Conservation (phyloP, 2,113 vertebrate species). For the Macaca fascicularis region T2T-MFA8v1.1 NC_088380.1:120136501-120137000, state of each 20-base stretch:
- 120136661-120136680: slow-evolving; percentile 18
- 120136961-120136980: background rate
- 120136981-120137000: background rate
- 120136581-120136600: background rate
- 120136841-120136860: slow-evolving; percentile 82
- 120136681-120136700: slow-evolving; percentile 27
- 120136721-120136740: slow-evolving; percentile 77
- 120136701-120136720: slow-evolving; percentile 77
- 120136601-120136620: slow-evolving; percentile 20
- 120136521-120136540: background rate
- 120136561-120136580: background rate
- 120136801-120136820: slow-evolving; percentile 84
- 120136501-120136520: background rate
- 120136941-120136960: background rate
- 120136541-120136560: background rate
- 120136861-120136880: slow-evolving; percentile 85
- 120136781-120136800: slow-evolving; percentile 76
- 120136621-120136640: slow-evolving; percentile 33
- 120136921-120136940: background rate
- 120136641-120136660: background rate
- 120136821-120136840: slow-evolving; percentile 84
- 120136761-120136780: slow-evolving; percentile 81
- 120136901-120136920: background rate
- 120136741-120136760: slow-evolving; percentile 78
- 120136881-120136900: slow-evolving; percentile 87